Percentiles rank a stretch among this genome's conserved stretches.
Evolutionary conservation across 2,797 vertebrate species (phyloP).

Genomic region (Cyprinodon diabolis): DNA sequence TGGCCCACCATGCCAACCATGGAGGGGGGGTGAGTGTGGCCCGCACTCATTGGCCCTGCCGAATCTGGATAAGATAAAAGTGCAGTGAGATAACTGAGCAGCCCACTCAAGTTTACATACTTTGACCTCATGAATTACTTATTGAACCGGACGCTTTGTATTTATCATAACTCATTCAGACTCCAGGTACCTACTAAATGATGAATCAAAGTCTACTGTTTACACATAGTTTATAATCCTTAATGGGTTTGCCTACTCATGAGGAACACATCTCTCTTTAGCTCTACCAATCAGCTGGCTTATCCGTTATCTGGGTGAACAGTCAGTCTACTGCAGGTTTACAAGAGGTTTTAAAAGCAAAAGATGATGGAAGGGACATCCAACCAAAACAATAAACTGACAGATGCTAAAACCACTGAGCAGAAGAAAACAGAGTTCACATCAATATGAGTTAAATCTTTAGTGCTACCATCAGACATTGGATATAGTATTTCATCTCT

Average conservation of each 20-base stretch:
- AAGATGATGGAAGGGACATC: not conserved
- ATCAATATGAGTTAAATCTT: too few species aligned
- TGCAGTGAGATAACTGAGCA: not conserved
- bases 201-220: conserved; percentile 3
- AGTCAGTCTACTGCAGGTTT: not conserved
- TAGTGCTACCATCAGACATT: too few species aligned
- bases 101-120: not conserved
- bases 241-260: not conserved
- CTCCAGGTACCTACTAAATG: not conserved
- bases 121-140: not conserved
- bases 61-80: conserved; percentile 70
- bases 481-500: too few species aligned
- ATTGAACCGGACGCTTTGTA: not conserved
- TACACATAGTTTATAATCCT: not conserved
- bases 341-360: not conserved
- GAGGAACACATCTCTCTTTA: not conserved
- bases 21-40: conserved; percentile 73
- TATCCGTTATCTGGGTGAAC: not conserved
- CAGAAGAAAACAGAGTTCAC: not conserved
- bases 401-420: not conserved
- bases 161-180: not conserved
- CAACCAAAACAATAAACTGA: not conserved
- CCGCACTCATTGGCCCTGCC: conserved; percentile 82
- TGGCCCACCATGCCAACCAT: conserved; percentile 86
- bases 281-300: not conserved